Conservation (phyloP, 2,113 vertebrate genomes). For the Cynocephalus volans region DNA sequence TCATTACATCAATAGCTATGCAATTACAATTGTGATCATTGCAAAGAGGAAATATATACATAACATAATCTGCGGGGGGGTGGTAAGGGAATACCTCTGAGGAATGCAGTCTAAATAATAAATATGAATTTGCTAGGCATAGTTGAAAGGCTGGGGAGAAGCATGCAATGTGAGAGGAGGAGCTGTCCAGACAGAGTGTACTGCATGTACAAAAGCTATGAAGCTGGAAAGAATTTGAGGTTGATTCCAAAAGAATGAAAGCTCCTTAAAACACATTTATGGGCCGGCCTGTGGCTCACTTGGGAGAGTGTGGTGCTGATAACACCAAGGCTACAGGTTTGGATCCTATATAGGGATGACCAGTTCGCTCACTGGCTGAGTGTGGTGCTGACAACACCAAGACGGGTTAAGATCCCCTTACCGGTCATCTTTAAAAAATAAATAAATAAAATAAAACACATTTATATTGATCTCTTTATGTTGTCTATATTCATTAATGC, state of each 20-base stretch:
- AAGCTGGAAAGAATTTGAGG: background rate
- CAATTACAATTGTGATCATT: conserved; percentile 41
- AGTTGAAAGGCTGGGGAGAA: background rate
- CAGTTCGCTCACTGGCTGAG: too few species aligned
- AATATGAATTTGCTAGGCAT: background rate
- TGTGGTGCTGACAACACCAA: too few species aligned
- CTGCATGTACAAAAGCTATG: background rate
- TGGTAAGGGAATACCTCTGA: background rate
- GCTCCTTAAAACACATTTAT: background rate
- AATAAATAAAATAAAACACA: too few species aligned
- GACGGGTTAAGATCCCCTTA: too few species aligned
- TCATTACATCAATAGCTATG: conserved; percentile 41
- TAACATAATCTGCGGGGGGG: background rate
- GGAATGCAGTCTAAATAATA: background rate
- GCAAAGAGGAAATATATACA: conserved; percentile 15
- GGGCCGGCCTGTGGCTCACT: too few species aligned
- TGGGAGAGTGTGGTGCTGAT: too few species aligned
- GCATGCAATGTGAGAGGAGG: background rate
- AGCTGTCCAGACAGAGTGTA: background rate
- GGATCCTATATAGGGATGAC: too few species aligned
- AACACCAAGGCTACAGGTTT: too few species aligned
- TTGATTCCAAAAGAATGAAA: conserved; percentile 32
- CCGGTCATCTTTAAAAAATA: background rate
- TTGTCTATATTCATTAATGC: background rate
- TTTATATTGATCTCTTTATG: background rate